phyloP scores from a whole-genome alignment of 1,140 invertebrate species.

The Camponotus floridanus region DNA sequence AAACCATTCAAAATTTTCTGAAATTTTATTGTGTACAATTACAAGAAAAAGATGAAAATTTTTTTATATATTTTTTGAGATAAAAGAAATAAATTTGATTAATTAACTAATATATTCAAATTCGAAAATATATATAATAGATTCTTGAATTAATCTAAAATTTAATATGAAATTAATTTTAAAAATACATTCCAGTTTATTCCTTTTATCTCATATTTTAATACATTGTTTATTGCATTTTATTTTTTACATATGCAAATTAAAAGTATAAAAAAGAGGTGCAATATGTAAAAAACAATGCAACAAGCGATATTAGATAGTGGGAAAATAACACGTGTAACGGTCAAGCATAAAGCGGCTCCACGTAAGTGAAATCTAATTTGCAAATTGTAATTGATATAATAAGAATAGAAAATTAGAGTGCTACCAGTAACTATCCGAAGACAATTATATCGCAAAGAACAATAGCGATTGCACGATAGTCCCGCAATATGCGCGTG shows the following conservation, averaged over 20 bases:
- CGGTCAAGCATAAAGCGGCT: background rate
- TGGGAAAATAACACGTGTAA: background rate
- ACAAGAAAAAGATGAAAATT: background rate
- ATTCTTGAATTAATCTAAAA: no score
- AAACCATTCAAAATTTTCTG: background rate
- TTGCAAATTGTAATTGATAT: constrained; percentile 30
- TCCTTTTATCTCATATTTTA: background rate
- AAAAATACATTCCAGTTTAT: no score
- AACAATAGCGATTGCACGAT: constrained; percentile 31
- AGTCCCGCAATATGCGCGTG: constrained; percentile 12
- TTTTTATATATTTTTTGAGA: background rate
- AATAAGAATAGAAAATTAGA: constrained; percentile 21
- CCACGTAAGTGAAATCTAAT: constrained; percentile 19
- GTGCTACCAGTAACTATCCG: constrained; percentile 11
- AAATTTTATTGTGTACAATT: background rate
- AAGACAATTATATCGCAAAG: constrained; percentile 14
- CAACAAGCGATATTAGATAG: constrained; percentile 12
- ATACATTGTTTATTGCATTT: background rate
- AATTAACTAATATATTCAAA: background rate
- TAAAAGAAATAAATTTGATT: background rate
- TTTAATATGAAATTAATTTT: no score
- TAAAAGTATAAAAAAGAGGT: background rate
- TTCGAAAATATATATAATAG: no score
- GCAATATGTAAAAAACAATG: background rate
- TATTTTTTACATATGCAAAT: background rate